phyloP scores from a whole-genome alignment of 2,888 invertebrate species.

The Eumacrocentrus americanus region DNA sequence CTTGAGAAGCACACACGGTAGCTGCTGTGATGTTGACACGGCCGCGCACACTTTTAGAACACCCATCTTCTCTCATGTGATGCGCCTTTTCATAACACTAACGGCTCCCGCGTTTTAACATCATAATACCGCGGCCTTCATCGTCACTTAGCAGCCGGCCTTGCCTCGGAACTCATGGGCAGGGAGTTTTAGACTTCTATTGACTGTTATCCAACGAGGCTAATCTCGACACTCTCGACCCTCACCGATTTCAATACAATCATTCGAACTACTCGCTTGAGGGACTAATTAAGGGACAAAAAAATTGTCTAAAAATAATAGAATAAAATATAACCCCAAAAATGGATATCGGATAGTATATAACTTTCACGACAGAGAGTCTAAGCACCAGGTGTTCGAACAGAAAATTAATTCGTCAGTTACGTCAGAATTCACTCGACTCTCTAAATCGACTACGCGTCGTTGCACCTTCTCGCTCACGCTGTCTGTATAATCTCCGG shows the following conservation, averaged over 20 bases:
- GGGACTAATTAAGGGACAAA: no score
- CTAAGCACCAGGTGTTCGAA: slow-evolving; percentile 37
- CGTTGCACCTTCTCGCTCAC: slow-evolving; percentile 7
- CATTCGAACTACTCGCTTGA: no score
- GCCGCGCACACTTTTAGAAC: slow-evolving; percentile 14
- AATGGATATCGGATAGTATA: slow-evolving; percentile 22
- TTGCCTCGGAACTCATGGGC: slow-evolving; percentile 19
- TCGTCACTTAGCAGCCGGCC: slow-evolving; percentile 28
- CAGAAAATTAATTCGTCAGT: slow-evolving; percentile 51
- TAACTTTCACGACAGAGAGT: slow-evolving; percentile 36
- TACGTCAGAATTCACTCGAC: slow-evolving; percentile 43
- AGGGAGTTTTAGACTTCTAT: neutral
- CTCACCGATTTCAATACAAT: neutral
- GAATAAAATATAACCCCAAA: neutral
- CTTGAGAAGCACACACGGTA: no score
- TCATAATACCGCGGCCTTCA: slow-evolving; percentile 34
- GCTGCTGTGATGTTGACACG: neutral
- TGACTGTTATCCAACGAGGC: neutral
- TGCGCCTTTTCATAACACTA: slow-evolving; percentile 20
- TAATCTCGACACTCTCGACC: no score
- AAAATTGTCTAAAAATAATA: no score
- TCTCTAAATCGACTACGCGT: slow-evolving; percentile 22
- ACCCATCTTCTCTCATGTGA: slow-evolving; percentile 1
- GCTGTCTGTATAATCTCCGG: neutral
- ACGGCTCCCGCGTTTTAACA: slow-evolving; percentile 30